phyloP scores from a whole-genome alignment of 1,140 invertebrate species.

The Armadillidium nasatum region DNA sequence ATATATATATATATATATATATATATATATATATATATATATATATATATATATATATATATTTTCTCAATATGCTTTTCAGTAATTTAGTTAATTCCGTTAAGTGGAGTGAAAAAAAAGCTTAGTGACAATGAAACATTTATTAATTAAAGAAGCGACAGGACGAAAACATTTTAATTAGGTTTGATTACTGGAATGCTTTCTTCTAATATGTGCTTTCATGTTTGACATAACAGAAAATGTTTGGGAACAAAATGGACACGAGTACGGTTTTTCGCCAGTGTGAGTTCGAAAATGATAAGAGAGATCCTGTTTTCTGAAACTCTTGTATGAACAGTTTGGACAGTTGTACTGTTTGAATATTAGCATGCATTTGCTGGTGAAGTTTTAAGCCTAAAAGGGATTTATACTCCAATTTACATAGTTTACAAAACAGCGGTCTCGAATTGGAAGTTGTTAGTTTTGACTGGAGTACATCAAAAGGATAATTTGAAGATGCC shows the following conservation, averaged over 20 bases:
- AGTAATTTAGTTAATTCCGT: too few species aligned
- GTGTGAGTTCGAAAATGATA: constrained; percentile 29
- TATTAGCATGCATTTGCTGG: not conserved
- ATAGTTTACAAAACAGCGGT: not conserved
- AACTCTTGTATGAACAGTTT: not conserved
- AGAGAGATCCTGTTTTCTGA: not conserved
- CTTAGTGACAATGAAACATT: too few species aligned
- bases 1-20: too few species aligned
- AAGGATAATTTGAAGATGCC: not conserved
- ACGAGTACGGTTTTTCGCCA: constrained; percentile 27
- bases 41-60: too few species aligned
- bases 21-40: too few species aligned
- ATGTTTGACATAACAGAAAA: not conserved
- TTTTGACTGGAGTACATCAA: not conserved
- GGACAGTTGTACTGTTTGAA: not conserved
- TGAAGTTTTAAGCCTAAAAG: not conserved
- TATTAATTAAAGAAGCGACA: too few species aligned
- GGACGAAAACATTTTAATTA: too few species aligned
- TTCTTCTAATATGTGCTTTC: not conserved
- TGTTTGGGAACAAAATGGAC: constrained; percentile 18
- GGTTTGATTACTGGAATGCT: not conserved
- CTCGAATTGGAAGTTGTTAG: not conserved
- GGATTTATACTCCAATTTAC: not conserved
- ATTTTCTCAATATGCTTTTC: too few species aligned
- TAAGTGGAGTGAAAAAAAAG: too few species aligned